Percentiles rank a stretch among this genome's conserved stretches.
Conservation (phyloP, 2,797 vertebrate genomes). For the Neosilurus mollespiculum region DNA sequence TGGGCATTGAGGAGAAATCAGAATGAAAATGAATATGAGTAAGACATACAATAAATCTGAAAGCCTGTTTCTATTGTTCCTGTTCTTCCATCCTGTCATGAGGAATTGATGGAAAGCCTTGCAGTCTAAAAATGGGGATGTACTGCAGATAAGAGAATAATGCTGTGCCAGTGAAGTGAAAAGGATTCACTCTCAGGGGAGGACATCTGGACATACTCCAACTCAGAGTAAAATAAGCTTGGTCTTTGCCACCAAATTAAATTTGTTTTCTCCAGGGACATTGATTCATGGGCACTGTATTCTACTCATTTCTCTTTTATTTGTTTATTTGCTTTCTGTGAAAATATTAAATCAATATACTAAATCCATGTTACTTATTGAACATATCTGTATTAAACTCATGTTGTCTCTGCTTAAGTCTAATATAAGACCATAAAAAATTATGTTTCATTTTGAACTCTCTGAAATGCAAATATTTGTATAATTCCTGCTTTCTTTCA, state of each 20-base stretch:
- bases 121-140: slow-evolving; percentile 51
- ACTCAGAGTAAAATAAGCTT: slow-evolving; percentile 44
- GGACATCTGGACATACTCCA: slow-evolving; percentile 51
- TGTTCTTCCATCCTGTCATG: slow-evolving; percentile 52
- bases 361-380: not conserved
- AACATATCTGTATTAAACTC: not conserved
- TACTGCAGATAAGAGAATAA: slow-evolving; percentile 59
- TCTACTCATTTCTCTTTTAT: slow-evolving; percentile 33
- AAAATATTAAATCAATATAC: slow-evolving; percentile 9
- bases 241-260: slow-evolving; percentile 46
- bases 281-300: slow-evolving; percentile 43
- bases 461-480: slow-evolving; percentile 51
- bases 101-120: slow-evolving; percentile 58
- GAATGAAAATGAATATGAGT: slow-evolving; percentile 54
- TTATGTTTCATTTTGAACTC: slow-evolving; percentile 20
- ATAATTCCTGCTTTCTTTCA: slow-evolving; percentile 45
- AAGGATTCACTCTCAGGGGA: slow-evolving; percentile 54
- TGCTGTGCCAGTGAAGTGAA: slow-evolving; percentile 50
- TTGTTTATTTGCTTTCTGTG: slow-evolving; percentile 7
- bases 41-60: slow-evolving; percentile 61
- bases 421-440: slow-evolving; percentile 22
- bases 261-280: slow-evolving; percentile 45
- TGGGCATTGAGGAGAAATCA: slow-evolving; percentile 45
- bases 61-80: slow-evolving; percentile 57
- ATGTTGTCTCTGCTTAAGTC: not conserved